A percentile compares a stretch with the other conserved stretches of the same genome.
These are phyloP conservation scores for Pseudorhombus dupliciocellatus DNA, from an alignment of 2,113 vertebrate genomes.

Conservation along the genomic window DNA sequence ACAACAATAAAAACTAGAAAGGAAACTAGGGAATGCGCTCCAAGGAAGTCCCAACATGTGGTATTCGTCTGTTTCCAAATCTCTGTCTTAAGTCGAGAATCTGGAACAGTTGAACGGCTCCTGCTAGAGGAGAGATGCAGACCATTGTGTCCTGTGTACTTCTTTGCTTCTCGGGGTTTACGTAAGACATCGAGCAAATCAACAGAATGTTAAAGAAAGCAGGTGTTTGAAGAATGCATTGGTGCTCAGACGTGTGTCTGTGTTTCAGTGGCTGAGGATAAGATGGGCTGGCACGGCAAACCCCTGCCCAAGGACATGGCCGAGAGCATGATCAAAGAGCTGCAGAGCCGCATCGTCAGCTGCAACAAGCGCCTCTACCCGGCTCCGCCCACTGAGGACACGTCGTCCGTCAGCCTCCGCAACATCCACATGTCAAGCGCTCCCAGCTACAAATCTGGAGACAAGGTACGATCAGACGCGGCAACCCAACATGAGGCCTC, in stretches of 20 bases:
- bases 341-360: slow-evolving; percentile 86
- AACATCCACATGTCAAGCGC: slow-evolving; percentile 90
- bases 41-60: too few relatives aligned
- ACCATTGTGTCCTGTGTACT: too few relatives aligned
- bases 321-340: slow-evolving; percentile 87
- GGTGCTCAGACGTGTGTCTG: background rate
- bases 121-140: too few relatives aligned
- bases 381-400: slow-evolving; percentile 85
- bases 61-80: too few relatives aligned
- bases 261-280: slow-evolving; percentile 88
- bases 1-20: too few relatives aligned
- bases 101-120: too few relatives aligned
- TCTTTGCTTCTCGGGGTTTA: too few relatives aligned
- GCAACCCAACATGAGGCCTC: background rate
- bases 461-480: slow-evolving; percentile 83
- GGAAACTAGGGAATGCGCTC: too few relatives aligned
- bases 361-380: slow-evolving; percentile 90
- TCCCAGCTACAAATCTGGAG: slow-evolving; percentile 90
- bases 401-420: slow-evolving; percentile 84
- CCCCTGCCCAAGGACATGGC: slow-evolving; percentile 92
- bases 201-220: background rate
- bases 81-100: too few relatives aligned
- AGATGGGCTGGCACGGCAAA: slow-evolving; percentile 95
- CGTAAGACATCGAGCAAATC: background rate
- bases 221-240: background rate